Percentiles rank a stretch among this genome's conserved stretches.
phyloP scores from a whole-genome alignment of 1,140 invertebrate genomes.

The Drosophila ambigua region DNA sequence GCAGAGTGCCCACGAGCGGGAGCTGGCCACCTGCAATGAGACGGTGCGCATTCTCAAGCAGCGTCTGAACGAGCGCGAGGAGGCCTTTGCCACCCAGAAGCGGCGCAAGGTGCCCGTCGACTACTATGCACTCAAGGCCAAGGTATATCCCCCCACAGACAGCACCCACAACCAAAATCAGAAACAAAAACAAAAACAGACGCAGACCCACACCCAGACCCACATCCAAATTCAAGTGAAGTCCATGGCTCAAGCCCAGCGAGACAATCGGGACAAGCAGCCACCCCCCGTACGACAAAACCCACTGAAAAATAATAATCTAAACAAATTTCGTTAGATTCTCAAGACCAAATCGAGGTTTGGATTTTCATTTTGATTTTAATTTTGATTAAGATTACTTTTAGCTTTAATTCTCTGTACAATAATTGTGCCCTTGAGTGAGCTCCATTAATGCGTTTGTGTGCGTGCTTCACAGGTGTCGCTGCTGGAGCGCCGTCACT shows the following conservation, averaged over 20 bases:
- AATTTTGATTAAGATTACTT: too few relatives aligned
- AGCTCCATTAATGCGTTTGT: neutral
- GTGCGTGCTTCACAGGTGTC: conserved; percentile 60
- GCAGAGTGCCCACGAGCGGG: conserved; percentile 91
- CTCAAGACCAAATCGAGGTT: neutral
- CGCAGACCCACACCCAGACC: too few relatives aligned
- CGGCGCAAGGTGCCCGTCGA: conserved; percentile 82
- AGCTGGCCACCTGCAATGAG: conserved; percentile 85
- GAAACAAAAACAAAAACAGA: neutral
- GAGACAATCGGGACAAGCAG: neutral
- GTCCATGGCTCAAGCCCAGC: too few relatives aligned
- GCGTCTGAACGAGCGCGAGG: conserved; percentile 79
- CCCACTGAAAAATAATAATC: too few relatives aligned
- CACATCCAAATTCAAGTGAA: neutral
- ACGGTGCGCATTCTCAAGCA: conserved; percentile 79
- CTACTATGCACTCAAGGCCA: conserved; percentile 83
- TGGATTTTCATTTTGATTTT: too few relatives aligned
- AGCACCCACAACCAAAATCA: neutral
- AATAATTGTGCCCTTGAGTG: too few relatives aligned
- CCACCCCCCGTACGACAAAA: too few relatives aligned
- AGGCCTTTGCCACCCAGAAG: conserved; percentile 77
- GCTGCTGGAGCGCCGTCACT: conserved; percentile 77
- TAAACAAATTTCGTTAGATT: neutral
- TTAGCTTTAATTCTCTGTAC: too few relatives aligned
- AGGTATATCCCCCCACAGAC: conserved; percentile 50